Evolutionary conservation across 2,888 invertebrate genomes (phyloP), one percentile per base, ranked within the genome.

Genomic region (Thecophora atra): DNA sequence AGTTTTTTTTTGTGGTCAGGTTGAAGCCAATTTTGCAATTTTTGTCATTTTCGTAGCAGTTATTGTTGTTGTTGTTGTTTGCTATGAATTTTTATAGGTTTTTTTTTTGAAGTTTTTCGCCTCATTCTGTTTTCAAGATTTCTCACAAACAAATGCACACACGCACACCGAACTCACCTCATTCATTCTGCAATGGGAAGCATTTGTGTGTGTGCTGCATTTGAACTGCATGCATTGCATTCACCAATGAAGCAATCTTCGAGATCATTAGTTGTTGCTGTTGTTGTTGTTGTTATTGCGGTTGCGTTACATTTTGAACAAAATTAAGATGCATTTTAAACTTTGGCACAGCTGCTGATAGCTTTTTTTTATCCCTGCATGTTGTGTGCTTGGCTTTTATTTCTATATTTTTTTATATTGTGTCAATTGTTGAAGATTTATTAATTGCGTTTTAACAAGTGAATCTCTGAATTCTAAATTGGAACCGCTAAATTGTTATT

Each of bases 241-340:
- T 65, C n/a, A 26, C 51, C 52, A n/a, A 52, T 52, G 51, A 21
- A 19, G 51, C 51, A 65, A 51, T 65, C 28, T 26, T 19, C 28
- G 37, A 65, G 30, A 52, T 51, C 51, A 65, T 65, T 52, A 28
- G 51, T 28, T 17, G 51, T 65, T 64, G 62, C 37, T 52, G 47
- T 30, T 65, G 26, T 21, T 64, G 15, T 37, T 42, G n/a, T 65
- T 51, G 8, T 8, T 26, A 24, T 42, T 44, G 26, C 15, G 11
- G 47, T 42, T 44, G 26, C 15, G 11, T 17, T n/a, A 24, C 21
- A 21, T 24, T 47, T 64, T 47, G 8, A 6, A 17, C 5, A n/a
- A 19, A n/a, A 8, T 47, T 64, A 19, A 19, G n/a, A 19, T 17
- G n/a, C 52, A 52, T 52, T 21, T 24, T 24, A 54, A 21, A 21